Evolutionary conservation across 2,888 invertebrate species (phyloP).

Genomic region (Ariolimax columbianus): DNA sequence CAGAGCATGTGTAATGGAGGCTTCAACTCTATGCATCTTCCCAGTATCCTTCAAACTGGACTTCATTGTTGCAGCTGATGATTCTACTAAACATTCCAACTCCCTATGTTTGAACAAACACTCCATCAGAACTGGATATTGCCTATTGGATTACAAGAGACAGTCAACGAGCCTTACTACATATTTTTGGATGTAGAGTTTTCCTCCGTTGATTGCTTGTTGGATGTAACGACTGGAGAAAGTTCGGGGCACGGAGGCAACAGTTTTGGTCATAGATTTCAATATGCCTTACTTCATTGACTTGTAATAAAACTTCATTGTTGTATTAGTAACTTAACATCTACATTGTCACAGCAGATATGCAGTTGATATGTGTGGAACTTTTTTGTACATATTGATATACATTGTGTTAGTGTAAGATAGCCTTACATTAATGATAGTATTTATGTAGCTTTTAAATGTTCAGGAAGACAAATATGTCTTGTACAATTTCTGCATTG

Average conservation of each 20-base stretch:
- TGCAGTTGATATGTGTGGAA: not conserved
- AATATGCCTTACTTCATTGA: not conserved
- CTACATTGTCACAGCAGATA: not conserved
- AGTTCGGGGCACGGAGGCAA: not conserved
- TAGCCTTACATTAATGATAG: not conserved
- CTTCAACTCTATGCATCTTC: not conserved
- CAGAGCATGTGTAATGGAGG: not conserved
- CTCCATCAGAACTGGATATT: not conserved
- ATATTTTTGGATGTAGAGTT: too few relatives aligned
- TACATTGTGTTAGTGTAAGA: not conserved
- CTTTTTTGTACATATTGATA: not conserved
- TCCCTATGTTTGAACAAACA: not conserved
- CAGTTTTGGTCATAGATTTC: not conserved
- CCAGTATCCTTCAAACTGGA: not conserved
- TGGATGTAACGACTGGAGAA: not conserved
- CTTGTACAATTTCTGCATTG: not conserved
- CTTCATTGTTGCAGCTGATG: not conserved
- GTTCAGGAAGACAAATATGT: not conserved
- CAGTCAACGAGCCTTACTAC: not conserved
- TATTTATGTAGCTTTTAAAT: not conserved
- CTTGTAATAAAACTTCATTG: not conserved
- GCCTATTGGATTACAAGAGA: not conserved
- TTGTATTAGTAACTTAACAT: not conserved
- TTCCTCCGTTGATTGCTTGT: too few relatives aligned
- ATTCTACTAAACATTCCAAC: not conserved